A percentile compares a stretch with the other conserved stretches of the same genome.
phyloP scores from a whole-genome alignment of 2,888 invertebrate species.

The Salpingus planirostris region DNA sequence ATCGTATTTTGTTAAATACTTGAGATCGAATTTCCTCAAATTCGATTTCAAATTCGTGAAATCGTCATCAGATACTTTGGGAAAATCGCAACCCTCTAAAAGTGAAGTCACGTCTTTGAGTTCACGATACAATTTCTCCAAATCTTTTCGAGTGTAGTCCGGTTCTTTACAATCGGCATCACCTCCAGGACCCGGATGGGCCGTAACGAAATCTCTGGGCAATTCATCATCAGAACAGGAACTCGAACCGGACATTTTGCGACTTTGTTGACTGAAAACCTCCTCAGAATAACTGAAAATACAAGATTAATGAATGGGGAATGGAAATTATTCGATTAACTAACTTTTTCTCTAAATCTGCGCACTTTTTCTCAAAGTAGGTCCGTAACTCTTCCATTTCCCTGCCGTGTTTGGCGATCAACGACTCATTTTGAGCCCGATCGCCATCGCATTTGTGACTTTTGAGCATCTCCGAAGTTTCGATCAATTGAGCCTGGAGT shows the following conservation, averaged over 20 bases:
- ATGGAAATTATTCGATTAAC: constrained; percentile 16
- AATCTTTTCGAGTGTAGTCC: constrained; percentile 26
- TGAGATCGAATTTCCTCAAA: constrained; percentile 26
- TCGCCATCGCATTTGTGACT: constrained; percentile 12
- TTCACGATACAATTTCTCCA: constrained; percentile 29
- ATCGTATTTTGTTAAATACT: constrained; percentile 28
- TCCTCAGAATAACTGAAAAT: constrained; percentile 53
- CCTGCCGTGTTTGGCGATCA: constrained; percentile 57
- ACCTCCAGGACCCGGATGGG: constrained; percentile 28
- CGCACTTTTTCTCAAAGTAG: constrained; percentile 73
- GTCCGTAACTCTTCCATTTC: constrained; percentile 72
- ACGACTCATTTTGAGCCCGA: constrained; percentile 41
- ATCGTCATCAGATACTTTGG: constrained; percentile 27
- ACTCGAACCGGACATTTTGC: constrained; percentile 46
- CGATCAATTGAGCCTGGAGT: constrained; percentile 43
- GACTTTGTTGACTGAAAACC: constrained; percentile 57
- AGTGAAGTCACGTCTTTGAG: constrained; percentile 22
- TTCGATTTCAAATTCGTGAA: constrained; percentile 24
- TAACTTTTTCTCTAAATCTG: constrained; percentile 70
- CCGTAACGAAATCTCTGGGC: constrained; percentile 36
- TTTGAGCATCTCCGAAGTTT: constrained; percentile 39
- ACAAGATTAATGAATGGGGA: constrained; percentile 5
- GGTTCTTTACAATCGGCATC: constrained; percentile 22
- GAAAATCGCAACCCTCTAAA: constrained; percentile 25
- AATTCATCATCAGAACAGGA: constrained; percentile 40